Evolutionary conservation across 2,797 vertebrate species (phyloP).

Genomic region (Setipinna tenuifilis): DNA sequence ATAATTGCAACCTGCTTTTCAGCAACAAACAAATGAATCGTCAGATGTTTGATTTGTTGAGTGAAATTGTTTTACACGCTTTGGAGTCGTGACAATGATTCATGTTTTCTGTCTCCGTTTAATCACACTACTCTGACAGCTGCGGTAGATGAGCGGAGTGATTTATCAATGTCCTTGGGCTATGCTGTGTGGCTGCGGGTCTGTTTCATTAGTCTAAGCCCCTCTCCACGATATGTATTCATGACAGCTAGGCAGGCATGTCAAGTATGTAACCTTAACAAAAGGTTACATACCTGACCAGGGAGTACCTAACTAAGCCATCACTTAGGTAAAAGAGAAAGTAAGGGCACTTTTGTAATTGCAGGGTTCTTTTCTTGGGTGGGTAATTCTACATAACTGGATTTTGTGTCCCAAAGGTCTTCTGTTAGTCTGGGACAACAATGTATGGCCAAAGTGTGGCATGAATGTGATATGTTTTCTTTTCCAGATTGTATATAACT

Average conservation of each 20-base stretch:
- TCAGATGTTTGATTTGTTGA: not conserved
- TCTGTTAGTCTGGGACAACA: not conserved
- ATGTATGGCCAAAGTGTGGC: too few species aligned
- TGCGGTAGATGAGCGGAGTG: not conserved
- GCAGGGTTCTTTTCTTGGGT: not conserved
- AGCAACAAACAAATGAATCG: not conserved
- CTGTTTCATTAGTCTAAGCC: conserved; percentile 9
- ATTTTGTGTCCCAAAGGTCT: not conserved
- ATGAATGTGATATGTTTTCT: too few species aligned
- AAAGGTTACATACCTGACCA: conserved; percentile 11
- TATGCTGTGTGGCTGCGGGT: not conserved
- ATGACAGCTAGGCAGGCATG: conserved; percentile 21
- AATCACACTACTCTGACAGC: not conserved
- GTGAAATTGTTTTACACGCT: not conserved
- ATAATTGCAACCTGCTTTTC: not conserved
- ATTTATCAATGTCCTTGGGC: conserved; percentile 13
- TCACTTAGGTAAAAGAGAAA: conserved; percentile 1
- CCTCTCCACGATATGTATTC: conserved; percentile 6
- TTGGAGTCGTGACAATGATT: not conserved
- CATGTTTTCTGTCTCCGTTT: conserved; percentile 1
- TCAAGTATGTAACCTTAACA: conserved; percentile 1
- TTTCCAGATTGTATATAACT: too few species aligned
- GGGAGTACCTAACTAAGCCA: not conserved
- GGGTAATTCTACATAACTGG: not conserved
- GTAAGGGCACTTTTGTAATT: not conserved